Base-by-base conservation (phyloP, 2,797 vertebrate genomes). In the Myotis daubentonii region DNA sequence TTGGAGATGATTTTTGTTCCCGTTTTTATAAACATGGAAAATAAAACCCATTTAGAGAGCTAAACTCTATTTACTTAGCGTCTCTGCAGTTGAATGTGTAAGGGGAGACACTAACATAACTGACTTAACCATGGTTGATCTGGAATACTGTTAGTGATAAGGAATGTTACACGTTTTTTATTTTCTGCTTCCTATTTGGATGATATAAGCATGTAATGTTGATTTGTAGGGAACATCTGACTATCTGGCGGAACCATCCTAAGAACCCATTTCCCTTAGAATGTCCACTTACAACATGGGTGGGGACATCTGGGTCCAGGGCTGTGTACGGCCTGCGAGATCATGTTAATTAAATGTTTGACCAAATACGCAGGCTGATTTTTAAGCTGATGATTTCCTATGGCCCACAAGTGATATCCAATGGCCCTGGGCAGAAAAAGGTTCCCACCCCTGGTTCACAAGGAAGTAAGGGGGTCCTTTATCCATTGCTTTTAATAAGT, bases 11-110 rank as follows among this genome's bases (percentile, higher is more conserved):
- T 66, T 76, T 55, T 22, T 86, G 38, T 25, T 47, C 71, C 44
- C 19, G 17, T 62, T 90, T 91, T 85, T 81, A 38, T 93, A 76
- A 94, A 60, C 49, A 28, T 83, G 57, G 68, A 94, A 79, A 65
- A 57, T 41, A 65, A 30, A 81, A 44, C 3, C 17, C 66, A 15
- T 79, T 85, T 82, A 87, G 68, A 57, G 49, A 41, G 68, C 36
- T 11, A 23, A 41, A 78, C 28, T n/a, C 17, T 33, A 8, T 57
- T 92, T 85, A 20, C 72, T 53, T 53, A 55, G 47, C 13, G 15
- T 60, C 12, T 74, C 22, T 91, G 5, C 6, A 23, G 15, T 79
- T 70, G 76, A 68, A 41, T 76, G 23, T 33, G 49, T 66, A 51
- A 51, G 89, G 74, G 80, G 47, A 83, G 55, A 78, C 55, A 12